A percentile compares a stretch with the other conserved stretches of the same genome.
phyloP scores from a whole-genome alignment of 2,888 invertebrate genomes.

The Yponomeuta malinellus region DNA sequence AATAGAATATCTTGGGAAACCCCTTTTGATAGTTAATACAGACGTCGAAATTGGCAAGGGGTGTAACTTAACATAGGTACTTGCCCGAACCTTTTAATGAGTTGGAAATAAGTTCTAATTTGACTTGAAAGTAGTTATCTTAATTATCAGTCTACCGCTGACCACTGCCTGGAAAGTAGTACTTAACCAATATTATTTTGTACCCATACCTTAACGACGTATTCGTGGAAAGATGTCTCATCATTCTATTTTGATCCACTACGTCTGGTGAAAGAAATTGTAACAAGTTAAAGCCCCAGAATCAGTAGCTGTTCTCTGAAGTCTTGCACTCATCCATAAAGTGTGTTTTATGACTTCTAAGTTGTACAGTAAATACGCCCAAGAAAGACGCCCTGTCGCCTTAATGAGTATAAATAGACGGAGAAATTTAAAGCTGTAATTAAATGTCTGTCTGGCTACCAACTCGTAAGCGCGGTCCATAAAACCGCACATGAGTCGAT shows the following conservation, averaged over 20 bases:
- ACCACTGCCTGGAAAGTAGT: not conserved
- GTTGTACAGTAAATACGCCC: not conserved
- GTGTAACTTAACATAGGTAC: too few relatives aligned
- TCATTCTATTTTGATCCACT: constrained; percentile 52
- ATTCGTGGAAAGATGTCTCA: constrained; percentile 7
- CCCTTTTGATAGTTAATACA: too few relatives aligned
- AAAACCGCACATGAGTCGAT: not conserved
- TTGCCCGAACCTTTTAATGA: too few relatives aligned
- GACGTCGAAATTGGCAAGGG: too few relatives aligned
- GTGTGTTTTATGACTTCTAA: not conserved
- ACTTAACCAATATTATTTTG: not conserved
- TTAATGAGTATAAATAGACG: constrained; percentile 19
- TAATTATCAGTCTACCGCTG: too few relatives aligned
- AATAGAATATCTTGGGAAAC: too few relatives aligned
- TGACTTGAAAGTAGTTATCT: too few relatives aligned
- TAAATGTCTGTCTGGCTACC: constrained; percentile 16
- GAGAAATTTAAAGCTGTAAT: constrained; percentile 13
- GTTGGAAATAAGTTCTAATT: too few relatives aligned
- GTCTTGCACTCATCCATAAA: constrained; percentile 18
- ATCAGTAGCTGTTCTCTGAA: constrained; percentile 16
- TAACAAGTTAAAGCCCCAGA: constrained; percentile 21
- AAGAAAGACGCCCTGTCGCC: not conserved
- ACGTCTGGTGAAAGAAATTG: constrained; percentile 24
- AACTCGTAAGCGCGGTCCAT: not conserved
- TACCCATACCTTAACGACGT: not conserved